Base-by-base conservation (phyloP, 2,888 invertebrate species). In the Mellilla xanthometata region DNA sequence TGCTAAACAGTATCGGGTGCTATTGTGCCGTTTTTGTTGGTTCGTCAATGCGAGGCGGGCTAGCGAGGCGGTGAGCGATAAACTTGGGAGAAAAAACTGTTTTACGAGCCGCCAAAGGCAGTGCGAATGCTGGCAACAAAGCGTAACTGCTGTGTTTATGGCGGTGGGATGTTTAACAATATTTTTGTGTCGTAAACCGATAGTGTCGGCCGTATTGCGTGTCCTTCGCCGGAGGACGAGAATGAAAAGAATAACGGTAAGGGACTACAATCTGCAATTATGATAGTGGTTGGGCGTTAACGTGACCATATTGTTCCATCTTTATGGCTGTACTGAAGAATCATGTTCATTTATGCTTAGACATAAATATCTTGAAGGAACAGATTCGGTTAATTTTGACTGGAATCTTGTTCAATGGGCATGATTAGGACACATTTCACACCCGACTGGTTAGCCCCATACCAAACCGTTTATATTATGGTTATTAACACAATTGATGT, bases 51-150 rank as follows among this genome's bases (percentile, higher is more conserved):
- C 76, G 68, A 70, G 60, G 62, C 67, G 58, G 64, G 53, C 58
- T 57, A 51, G 52, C 55, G 59, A 52, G 52, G 51, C 58, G 62
- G 60, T 63, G 54, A 60, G 65, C 56, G 64, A 72, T 75, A 72
- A 72, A 65, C 55, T 52, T 49, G 61, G 50, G 60, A 64, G 67
- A 80, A 79, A 78, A 72, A 70, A 36, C 12, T 6, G 24, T 50
- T 76, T 76, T 80, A 78, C 62, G 72, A 71, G 66, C 80, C 81
- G 82, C 79, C 81, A 83, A 83, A 82, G 79, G 73, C 68, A 64
- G 53, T 51, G 63, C 66, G 68, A 74, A 68, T 60, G 60, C 68
- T 69, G 66, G 66, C 67, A 72, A 81, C 76, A 78, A 79, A 69
- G 68, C 62, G 70, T 75, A 72, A 76, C 72, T 69, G 70, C 68